phyloP scores from a whole-genome alignment of 2,113 vertebrate genomes.

The Platysteira castanea region DNA sequence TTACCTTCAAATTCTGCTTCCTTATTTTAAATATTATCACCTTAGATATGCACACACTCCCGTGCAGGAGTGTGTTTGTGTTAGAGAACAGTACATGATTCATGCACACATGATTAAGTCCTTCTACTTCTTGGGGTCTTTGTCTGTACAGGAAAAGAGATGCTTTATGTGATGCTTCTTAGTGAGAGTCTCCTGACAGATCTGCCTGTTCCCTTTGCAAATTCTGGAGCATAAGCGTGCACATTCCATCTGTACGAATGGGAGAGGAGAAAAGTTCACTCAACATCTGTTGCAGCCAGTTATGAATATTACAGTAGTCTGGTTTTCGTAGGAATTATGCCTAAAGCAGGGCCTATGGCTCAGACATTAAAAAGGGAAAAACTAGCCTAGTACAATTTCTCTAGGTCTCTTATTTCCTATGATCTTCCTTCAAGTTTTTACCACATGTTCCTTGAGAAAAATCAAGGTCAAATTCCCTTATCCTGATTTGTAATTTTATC shows the following conservation, averaged over 20 bases:
- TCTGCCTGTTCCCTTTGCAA: neutral
- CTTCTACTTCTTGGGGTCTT: neutral
- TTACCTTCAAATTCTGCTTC: neutral
- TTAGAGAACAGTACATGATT: neutral
- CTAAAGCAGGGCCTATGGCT: neutral
- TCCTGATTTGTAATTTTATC: neutral
- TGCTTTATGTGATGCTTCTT: neutral
- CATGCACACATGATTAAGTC: neutral
- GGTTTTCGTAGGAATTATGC: constrained; percentile 6
- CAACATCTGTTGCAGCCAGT: constrained; percentile 5
- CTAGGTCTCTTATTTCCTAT: neutral
- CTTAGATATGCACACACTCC: neutral
- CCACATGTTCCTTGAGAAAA: neutral
- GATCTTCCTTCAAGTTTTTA: neutral
- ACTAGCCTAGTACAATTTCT: neutral
- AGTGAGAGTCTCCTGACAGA: neutral
- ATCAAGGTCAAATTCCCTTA: neutral
- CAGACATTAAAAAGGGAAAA: neutral
- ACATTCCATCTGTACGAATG: neutral
- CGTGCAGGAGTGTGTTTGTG: rapidly evolving
- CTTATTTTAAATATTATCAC: neutral
- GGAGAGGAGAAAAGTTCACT: neutral
- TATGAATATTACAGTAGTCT: neutral
- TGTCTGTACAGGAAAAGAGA: neutral
- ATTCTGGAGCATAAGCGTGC: neutral